Evolutionary conservation across 2,113 vertebrate species (phyloP), one percentile per base, ranked within the genome.

Genomic region (Chaetura pelagica): DNA sequence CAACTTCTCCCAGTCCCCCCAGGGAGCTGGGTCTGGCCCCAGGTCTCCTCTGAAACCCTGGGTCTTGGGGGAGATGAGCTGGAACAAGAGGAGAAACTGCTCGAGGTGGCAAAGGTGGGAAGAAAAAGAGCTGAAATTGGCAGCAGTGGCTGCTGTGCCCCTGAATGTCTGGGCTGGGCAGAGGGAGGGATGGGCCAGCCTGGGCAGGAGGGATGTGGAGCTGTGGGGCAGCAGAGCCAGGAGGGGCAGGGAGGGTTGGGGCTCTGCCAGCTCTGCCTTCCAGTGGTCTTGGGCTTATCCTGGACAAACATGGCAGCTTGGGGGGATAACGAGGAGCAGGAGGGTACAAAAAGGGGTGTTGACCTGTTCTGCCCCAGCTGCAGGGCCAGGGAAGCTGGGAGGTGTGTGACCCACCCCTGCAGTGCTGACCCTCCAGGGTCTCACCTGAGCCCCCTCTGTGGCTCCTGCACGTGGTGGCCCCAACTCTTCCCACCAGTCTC

Each of bases 101-200:
- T 73, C 3, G 46, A 10, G 46, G 20, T 48, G 46, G 18, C 38
- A 38, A 38, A 10, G 38, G 38, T 38, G 38, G 18, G 18, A 5
- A 9, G 29, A 59, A 30, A n/a, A 10, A 63, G 55, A 46, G 86
- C 67, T 93, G 62, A 55, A 32, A 78, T 54, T 90, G 96, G 94
- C 83, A 95, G 95, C 83, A 83, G 89, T 23, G 67, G 58, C 44
- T 66, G 15, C 92, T 95, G 90, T 88, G 88, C 93, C 91, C 83
- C 55, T 85, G 75, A 96, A 90, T 62, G 66, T 67, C 57, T 85
- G 27, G 2, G 49, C 87, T 66, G 8, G 90, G 82, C 54, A 32
- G 20, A 75, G 55, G 5, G 68, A 84, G 52, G 79, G 73, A 91
- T 96, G 96, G 93, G 92, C 92, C 96, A 94, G 80, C 88, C 72